phyloP scores from a whole-genome alignment of 1,140 invertebrate species.

The Spodoptera frugiperda region DNA sequence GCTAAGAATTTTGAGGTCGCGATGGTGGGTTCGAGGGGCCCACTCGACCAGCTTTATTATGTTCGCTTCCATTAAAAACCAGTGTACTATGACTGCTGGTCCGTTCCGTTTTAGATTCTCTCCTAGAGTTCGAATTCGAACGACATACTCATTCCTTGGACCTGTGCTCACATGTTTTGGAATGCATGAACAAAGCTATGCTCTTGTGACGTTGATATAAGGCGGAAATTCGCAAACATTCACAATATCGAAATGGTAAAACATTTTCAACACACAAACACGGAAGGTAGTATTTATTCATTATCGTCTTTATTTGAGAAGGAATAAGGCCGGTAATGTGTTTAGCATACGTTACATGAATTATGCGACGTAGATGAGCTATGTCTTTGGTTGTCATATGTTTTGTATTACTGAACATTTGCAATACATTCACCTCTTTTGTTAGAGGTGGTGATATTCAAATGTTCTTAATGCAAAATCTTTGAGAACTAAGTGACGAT shows the following conservation, averaged over 20 bases:
- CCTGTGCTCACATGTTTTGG: conserved; percentile 69
- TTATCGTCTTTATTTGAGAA: conserved; percentile 71
- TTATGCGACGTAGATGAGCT: neutral
- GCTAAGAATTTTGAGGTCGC: conserved; percentile 78
- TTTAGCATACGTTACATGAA: conserved; percentile 34
- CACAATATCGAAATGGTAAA: conserved; percentile 82
- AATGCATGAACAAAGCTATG: conserved; percentile 78
- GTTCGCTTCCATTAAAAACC: conserved; percentile 80
- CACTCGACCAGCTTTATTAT: conserved; percentile 71
- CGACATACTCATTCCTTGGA: conserved; percentile 82
- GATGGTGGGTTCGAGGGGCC: conserved; percentile 49
- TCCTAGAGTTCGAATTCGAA: conserved; percentile 56
- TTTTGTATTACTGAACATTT: conserved; percentile 14
- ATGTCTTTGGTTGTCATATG: neutral
- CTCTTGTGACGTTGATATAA: conserved; percentile 72
- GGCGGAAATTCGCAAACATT: conserved; percentile 78
- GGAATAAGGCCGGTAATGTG: conserved; percentile 45
- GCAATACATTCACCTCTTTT: conserved; percentile 1
- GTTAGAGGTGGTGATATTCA: conserved; percentile 1
- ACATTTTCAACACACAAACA: conserved; percentile 80
- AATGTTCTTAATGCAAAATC: conserved; percentile 12
- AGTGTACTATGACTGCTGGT: conserved; percentile 82
- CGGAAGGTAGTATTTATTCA: conserved; percentile 84
- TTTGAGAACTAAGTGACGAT: neutral
- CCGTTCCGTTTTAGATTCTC: conserved; percentile 54